Conservation (phyloP, 2,113 vertebrate genomes). For the Ginglymostoma cirratum region DNA sequence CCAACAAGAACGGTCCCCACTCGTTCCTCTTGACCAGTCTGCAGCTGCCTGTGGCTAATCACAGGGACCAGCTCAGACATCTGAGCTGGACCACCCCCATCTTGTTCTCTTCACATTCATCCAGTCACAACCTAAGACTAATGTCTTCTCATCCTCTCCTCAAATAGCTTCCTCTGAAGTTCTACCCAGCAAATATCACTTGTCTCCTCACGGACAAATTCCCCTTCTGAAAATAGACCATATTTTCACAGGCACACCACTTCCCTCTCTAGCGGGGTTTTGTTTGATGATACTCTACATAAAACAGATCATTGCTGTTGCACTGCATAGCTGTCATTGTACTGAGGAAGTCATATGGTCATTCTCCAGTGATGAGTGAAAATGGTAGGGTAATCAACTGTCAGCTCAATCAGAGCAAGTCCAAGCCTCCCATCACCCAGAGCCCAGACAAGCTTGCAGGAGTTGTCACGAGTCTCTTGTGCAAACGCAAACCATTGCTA, state of each 20-base stretch:
- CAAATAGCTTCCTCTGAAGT: background rate
- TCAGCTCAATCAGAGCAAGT: background rate
- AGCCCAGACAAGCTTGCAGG: background rate
- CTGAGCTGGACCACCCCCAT: background rate
- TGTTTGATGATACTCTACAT: background rate
- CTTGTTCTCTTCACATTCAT: background rate
- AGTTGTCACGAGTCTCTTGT: background rate
- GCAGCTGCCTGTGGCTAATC: background rate
- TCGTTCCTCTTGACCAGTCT: background rate
- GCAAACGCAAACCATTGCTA: background rate
- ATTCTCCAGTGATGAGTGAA: background rate
- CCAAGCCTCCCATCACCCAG: background rate
- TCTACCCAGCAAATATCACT: background rate
- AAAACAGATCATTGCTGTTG: background rate
- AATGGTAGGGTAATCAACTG: background rate
- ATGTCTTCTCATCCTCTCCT: background rate
- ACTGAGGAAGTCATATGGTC: background rate
- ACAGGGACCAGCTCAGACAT: background rate
- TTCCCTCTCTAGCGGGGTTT: background rate
- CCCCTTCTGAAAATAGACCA: background rate
- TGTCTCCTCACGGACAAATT: background rate
- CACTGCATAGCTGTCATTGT: background rate
- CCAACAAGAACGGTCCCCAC: background rate
- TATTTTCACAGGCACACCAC: background rate
- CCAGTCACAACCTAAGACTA: background rate